Percentiles rank a stretch among this genome's conserved stretches.
Conservation (phyloP, 2,113 vertebrate species). For the Leucosticte australis region DNA sequence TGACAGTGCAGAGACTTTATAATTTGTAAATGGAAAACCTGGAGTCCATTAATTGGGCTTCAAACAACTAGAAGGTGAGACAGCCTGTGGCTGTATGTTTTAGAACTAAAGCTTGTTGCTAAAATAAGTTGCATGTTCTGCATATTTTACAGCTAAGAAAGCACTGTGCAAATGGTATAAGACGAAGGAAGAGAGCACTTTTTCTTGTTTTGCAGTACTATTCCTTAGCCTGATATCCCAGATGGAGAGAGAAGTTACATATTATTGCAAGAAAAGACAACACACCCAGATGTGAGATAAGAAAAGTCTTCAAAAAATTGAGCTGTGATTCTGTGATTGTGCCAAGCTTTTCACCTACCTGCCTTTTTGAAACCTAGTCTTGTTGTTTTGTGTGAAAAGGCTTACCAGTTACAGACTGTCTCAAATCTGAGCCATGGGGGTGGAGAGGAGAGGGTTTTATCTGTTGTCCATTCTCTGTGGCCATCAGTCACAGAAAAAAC, state of each 20-base stretch:
- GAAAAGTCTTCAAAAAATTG: background rate
- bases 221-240: background rate
- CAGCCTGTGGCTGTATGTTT: background rate
- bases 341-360: background rate
- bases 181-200: background rate
- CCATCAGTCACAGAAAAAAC: background rate
- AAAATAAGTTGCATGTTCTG: background rate
- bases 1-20: background rate
- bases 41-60: constrained; percentile 21
- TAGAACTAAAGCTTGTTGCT: constrained; percentile 4
- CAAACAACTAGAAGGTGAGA: background rate
- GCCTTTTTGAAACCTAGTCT: background rate
- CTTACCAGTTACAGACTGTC: background rate
- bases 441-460: background rate
- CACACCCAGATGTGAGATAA: background rate
- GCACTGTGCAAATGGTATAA: background rate
- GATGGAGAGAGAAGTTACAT: background rate
- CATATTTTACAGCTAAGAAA: background rate
- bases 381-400: background rate
- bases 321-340: background rate
- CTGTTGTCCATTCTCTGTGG: background rate
- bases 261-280: background rate
- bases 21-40: constrained; percentile 2
- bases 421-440: background rate
- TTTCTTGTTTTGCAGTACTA: background rate